Evolutionary conservation across 2,113 vertebrate genomes (phyloP).

Genomic region (Sylvietta virens): DNA sequence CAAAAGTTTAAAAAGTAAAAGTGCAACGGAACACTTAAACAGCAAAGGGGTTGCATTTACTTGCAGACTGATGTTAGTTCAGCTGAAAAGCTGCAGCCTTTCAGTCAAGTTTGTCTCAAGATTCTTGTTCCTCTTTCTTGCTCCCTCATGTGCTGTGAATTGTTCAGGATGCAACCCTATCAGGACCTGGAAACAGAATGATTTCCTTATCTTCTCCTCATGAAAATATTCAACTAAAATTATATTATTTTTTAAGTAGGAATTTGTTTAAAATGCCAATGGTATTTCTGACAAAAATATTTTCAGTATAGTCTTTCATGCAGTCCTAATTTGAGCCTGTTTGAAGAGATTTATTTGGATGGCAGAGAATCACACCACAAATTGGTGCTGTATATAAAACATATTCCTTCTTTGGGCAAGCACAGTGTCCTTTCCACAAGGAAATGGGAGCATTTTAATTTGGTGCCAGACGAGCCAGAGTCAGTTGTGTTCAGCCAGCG

Average conservation of each 20-base stretch:
- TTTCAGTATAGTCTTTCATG: neutral
- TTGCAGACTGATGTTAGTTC: neutral
- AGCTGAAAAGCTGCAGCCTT: neutral
- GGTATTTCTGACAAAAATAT: neutral
- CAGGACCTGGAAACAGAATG: neutral
- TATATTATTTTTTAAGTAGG: neutral
- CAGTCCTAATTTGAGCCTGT: neutral
- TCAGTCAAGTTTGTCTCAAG: neutral
- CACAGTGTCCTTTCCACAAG: neutral
- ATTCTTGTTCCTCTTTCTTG: neutral
- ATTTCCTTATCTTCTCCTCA: neutral
- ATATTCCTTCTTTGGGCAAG: neutral
- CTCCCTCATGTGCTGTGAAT: neutral
- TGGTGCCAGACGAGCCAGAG: neutral
- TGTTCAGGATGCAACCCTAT: neutral
- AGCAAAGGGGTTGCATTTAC: neutral
- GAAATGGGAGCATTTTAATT: neutral
- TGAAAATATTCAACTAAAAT: neutral
- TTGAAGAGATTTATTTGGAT: neutral
- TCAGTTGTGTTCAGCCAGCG: accelerated
- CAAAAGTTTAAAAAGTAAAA: neutral
- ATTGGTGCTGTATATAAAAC: neutral
- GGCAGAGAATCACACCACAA: neutral
- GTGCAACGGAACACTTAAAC: neutral
- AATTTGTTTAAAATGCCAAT: neutral